Base-by-base conservation (phyloP, 35 echinoderm and acorn worm genomes). In the Heliocidaris erythrogramma region DNA sequence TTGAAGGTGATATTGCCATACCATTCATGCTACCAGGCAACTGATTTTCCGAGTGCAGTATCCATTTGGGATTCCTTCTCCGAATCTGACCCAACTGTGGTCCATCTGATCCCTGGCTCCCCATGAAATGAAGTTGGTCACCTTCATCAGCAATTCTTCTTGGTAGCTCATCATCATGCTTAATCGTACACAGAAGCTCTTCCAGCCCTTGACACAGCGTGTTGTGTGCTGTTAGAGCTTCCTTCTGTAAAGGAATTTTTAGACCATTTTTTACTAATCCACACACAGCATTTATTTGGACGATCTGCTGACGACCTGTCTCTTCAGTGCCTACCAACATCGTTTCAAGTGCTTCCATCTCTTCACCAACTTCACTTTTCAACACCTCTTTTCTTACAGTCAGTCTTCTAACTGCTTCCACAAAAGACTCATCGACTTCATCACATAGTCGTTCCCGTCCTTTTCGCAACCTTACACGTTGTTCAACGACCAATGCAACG, bases 191-290 rank as follows among this genome's bases (percentile, higher is more conserved):
- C 21, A 92, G 13, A 7, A 59, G 31, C n/a, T 59, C 16, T 59
- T 92, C 48, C 49, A 92, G 18, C 11, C 59, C 48, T 59, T 92
- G 11, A 59, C 48, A 92, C 5, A 92, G 50, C 48, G 91, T 92
- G 24, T 92, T 59, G 49, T 92, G 49, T 6, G 49, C 50, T 30
- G 7, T 92, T 13, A 92, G 27, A 30, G 49, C 91, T 59, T 92
- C 48, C 21, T 92, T 48, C 30, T 92, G 47, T n/a, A 92, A 13
- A 52, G 47, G 91, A 48, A 52, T n/a, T 49, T 92, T 92, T 48
- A 92, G 13, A 92, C 91, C 50, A 50, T 92, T 92, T 14, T 59
- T 27, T 7, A 92, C 50, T 13, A 49, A 59, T 21, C 48, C 49
- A 92, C 91, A 48, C 2, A 59, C 50, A n/a, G n/a, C 49, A 49